Conservation (phyloP, 2,113 vertebrate species). For the Solea solea region DNA sequence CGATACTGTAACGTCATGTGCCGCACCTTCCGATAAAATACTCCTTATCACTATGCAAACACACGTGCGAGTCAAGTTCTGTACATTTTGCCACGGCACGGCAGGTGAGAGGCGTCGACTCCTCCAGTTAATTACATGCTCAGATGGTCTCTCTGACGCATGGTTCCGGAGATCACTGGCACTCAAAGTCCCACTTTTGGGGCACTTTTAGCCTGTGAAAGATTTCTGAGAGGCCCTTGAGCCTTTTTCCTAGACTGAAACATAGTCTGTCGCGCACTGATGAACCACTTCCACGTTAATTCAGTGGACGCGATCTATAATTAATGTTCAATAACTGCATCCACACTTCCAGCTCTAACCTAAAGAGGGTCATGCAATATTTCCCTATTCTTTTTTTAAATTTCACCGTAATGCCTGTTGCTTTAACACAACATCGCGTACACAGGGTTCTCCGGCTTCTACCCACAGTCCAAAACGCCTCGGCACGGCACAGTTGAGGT, state of each 20-base stretch:
- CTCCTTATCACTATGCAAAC: conserved; percentile 63
- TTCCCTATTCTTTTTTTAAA: not conserved
- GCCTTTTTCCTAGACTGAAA: conserved; percentile 44
- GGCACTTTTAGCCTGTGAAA: conserved; percentile 51
- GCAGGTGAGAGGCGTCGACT: conserved; percentile 30
- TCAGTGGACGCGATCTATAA: conserved; percentile 23
- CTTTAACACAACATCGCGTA: not conserved
- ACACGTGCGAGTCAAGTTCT: conserved; percentile 49
- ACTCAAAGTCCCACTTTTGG: conserved; percentile 50
- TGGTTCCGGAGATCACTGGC: conserved; percentile 47
- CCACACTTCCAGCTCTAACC: not conserved
- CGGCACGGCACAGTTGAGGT: no score
- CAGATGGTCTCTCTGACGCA: conserved; percentile 50
- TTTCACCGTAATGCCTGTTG: no score
- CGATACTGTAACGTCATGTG: not conserved
- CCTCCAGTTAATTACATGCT: conserved; percentile 63
- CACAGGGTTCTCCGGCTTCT: no score
- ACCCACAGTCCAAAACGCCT: no score
- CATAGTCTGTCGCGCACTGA: conserved; percentile 16
- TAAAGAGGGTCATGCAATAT: not conserved
- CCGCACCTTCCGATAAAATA: conserved; percentile 42
- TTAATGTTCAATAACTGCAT: conserved; percentile 42
- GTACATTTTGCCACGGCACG: conserved; percentile 32
- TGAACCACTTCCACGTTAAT: not conserved
- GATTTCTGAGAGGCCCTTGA: conserved; percentile 64